Base-by-base conservation (phyloP, 1,140 invertebrate genomes). In the Orchesella cincta region DNA sequence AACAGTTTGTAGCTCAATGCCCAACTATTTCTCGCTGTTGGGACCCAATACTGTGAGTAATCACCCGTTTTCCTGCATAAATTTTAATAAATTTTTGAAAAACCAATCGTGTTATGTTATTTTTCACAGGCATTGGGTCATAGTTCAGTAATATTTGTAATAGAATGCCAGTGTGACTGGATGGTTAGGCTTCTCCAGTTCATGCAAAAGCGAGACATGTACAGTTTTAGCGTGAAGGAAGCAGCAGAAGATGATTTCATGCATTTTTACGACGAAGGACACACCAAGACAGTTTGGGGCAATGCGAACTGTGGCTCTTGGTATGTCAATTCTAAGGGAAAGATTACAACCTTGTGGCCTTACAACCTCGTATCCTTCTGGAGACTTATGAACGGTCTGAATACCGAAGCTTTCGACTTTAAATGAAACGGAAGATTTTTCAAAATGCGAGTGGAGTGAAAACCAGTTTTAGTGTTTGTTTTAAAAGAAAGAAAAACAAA, bases 111-210 rank as follows among this genome's bases (percentile, higher is more conserved):
- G 28, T 29, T 46, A 18, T 3, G 2, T 14, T 73, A 14, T 73
- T 51, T 39, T 29, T 73, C 74, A 72, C 29, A 28, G 28, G 64
- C 35, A 18, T 28, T 80, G n/a, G 81, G 79, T 16, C 81, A 81
- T 36, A 80, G 71, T 62, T 76, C 76, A 0, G 64, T 74, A 8
- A 64, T 80, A 14, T 81, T 81, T 64, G 79, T 79, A 74, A 78
- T 80, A 33, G 81, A 81, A 73, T 81, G 81, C 64, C 76, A 81
- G 73, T 74, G 76, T 0, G 34, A 80, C 26, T 67, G 52, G 36
- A 73, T 62, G n/a, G 14, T 80, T 3, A 54, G 70, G 23, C 31
- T 77, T 0, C 3, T 76, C 23, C 26, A 72, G 72, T 76, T 81
- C 77, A 70, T 79, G 31, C 16, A 79, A 14, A 18, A 28, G 39